phyloP scores from a whole-genome alignment of 2,113 vertebrate genomes.

The Diglossa brunneiventris region DNA sequence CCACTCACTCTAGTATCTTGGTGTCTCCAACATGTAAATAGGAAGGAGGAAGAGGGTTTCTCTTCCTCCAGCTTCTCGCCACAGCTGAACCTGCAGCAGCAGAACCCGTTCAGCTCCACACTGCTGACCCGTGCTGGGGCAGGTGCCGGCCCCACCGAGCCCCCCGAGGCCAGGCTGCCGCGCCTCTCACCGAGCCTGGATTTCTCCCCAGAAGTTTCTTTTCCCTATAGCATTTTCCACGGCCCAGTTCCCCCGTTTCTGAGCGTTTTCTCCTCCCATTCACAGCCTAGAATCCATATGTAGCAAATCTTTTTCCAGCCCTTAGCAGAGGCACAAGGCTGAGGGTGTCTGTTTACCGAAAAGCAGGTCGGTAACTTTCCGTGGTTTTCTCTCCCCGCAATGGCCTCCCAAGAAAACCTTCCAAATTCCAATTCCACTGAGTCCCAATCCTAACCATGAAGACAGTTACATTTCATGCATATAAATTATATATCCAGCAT shows the following conservation, averaged over 20 bases:
- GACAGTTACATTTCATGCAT: conserved; percentile 53
- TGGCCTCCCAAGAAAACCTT: background rate
- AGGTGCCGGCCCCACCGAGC: background rate
- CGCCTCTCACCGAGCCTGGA: accelerated
- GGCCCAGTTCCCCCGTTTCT: background rate
- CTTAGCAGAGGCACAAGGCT: conserved; percentile 9
- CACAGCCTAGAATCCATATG: background rate
- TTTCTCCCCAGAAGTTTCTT: background rate
- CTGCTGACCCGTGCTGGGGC: background rate
- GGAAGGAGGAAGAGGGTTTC: background rate
- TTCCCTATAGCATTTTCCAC: background rate
- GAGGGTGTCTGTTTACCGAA: background rate
- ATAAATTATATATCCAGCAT: conserved; percentile 53
- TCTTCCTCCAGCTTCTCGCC: conserved; percentile 41
- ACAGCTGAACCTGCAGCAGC: background rate
- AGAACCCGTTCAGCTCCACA: background rate
- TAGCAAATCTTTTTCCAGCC: background rate
- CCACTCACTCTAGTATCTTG: conserved; percentile 39
- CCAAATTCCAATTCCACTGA: conserved; percentile 14
- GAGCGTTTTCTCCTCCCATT: background rate
- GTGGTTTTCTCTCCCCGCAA: background rate
- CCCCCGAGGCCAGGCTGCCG: background rate
- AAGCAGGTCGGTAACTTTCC: background rate
- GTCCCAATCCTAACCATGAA: conserved; percentile 1
- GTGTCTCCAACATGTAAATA: conserved; percentile 60